phyloP scores from a whole-genome alignment of 2,113 vertebrate species.

The Grammomys surdaster region DNA sequence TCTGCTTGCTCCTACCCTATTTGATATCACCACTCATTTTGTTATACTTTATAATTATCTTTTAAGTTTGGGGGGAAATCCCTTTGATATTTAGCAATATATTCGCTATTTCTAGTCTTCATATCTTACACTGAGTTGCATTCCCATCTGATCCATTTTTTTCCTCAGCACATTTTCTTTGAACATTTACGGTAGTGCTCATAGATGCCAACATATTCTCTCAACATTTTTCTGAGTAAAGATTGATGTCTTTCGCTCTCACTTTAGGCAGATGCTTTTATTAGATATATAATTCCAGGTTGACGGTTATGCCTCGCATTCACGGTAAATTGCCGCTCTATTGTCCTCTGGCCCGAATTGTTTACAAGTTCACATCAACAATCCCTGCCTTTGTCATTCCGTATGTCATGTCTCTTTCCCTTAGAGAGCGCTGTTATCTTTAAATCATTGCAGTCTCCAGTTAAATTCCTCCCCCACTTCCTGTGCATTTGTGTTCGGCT shows the following conservation, averaged over 20 bases:
- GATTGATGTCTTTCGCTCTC: slow-evolving; percentile 35
- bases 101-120: slow-evolving; percentile 29
- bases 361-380: neutral
- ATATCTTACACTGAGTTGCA: slow-evolving; percentile 35
- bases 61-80: neutral
- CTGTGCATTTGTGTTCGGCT: neutral
- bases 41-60: neutral
- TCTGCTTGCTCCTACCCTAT: neutral
- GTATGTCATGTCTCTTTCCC: neutral
- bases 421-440: neutral
- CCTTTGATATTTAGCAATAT: slow-evolving; percentile 10
- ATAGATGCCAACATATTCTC: neutral
- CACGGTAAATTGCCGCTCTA: neutral
- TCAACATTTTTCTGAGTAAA: slow-evolving; percentile 14
- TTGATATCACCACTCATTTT: neutral
- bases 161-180: slow-evolving; percentile 12
- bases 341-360: neutral
- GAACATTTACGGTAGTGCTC: slow-evolving; percentile 14
- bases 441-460: neutral
- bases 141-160: slow-evolving; percentile 42
- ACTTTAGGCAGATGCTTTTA: slow-evolving; percentile 30
- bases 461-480: neutral
- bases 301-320: neutral
- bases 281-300: neutral
- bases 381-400: neutral